Evolutionary conservation across 2,113 vertebrate species (phyloP).

Genomic region (Onychostruthus taczanowskii): DNA sequence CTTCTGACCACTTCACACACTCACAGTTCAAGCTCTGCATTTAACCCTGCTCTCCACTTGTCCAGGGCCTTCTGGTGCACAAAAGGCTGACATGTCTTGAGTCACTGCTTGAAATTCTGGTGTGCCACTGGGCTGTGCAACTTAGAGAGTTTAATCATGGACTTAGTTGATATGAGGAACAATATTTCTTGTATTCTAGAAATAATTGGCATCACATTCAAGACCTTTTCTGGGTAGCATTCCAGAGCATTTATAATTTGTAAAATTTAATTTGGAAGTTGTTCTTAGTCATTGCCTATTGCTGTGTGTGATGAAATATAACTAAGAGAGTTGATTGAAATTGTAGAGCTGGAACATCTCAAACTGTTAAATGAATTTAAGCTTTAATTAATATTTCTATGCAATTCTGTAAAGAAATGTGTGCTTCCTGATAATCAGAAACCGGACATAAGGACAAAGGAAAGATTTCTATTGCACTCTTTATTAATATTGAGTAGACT

Average conservation of each 20-base stretch:
- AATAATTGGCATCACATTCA: background rate
- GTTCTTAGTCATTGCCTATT: background rate
- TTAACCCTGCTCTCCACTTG: slow-evolving; percentile 9
- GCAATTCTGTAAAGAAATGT: background rate
- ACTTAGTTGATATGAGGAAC: background rate
- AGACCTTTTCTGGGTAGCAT: background rate
- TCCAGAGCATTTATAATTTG: background rate
- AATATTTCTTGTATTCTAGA: background rate
- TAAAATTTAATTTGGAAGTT: background rate
- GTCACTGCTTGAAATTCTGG: background rate
- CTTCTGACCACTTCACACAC: background rate
- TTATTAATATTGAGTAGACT: background rate
- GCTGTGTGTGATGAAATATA: background rate
- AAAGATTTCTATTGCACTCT: background rate
- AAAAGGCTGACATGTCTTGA: background rate
- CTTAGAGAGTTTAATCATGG: background rate
- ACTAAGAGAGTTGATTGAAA: background rate
- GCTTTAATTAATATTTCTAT: background rate
- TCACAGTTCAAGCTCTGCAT: background rate
- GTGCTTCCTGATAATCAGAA: background rate
- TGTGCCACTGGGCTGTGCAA: background rate
- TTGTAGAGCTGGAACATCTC: background rate
- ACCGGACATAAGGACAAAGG: background rate
- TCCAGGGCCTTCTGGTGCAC: background rate
- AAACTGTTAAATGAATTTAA: background rate